Conservation (phyloP, 1,140 invertebrate genomes). For the Penaeus chinensis region DNA sequence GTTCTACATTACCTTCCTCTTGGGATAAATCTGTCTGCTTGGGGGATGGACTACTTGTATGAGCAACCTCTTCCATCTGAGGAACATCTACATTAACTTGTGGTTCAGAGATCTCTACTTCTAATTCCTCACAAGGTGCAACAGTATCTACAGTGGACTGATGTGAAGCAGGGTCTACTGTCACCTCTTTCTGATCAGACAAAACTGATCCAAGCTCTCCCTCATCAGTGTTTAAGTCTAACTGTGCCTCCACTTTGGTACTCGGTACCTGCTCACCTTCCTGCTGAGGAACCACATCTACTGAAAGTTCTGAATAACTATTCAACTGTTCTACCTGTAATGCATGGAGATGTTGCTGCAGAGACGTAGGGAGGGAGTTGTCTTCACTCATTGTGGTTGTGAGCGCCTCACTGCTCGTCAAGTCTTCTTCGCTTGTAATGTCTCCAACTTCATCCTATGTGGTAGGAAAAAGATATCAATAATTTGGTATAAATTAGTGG, state of each 20-base stretch:
- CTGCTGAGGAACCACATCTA: constrained; percentile 21
- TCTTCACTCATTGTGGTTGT: constrained; percentile 58
- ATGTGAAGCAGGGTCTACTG: background rate
- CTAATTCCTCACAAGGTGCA: too few relatives aligned
- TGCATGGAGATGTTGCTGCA: constrained; percentile 45
- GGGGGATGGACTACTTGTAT: too few relatives aligned
- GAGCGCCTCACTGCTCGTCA: constrained; percentile 51
- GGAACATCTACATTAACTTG: too few relatives aligned
- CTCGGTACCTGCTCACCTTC: constrained; percentile 6
- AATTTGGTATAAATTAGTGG: too few relatives aligned
- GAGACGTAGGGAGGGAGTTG: constrained; percentile 52
- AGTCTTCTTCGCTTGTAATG: constrained; percentile 54
- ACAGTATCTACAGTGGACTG: constrained; percentile 2
- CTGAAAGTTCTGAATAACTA: constrained; percentile 39
- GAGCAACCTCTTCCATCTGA: too few relatives aligned
- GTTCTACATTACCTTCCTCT: too few relatives aligned
- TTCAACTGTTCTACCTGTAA: constrained; percentile 53
- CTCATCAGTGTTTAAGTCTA: constrained; percentile 21
- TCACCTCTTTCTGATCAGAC: background rate
- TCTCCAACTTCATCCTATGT: constrained; percentile 55
- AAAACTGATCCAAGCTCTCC: constrained; percentile 5
- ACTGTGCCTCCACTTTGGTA: background rate
- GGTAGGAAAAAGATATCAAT: too few relatives aligned
- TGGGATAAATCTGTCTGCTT: too few relatives aligned
- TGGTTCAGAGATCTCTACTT: too few relatives aligned